These are phyloP conservation scores for Chiroxiphia lanceolata DNA, from an alignment of 2,797 vertebrate species.

Conservation along the genomic window DNA sequence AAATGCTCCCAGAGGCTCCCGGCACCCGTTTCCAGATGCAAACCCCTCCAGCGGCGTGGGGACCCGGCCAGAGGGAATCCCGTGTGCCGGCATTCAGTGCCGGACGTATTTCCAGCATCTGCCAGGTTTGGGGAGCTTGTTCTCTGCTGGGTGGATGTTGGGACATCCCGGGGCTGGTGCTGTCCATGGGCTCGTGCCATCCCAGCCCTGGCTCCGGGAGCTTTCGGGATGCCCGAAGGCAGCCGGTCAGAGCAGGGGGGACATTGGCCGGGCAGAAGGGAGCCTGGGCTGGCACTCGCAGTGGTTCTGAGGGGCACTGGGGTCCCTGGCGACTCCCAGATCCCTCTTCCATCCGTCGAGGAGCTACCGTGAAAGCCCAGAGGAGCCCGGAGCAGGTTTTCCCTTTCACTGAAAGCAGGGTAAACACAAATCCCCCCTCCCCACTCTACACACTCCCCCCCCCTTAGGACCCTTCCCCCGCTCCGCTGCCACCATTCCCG, in stretches of 20 bases:
- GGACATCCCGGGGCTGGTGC: background rate
- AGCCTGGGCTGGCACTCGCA: background rate
- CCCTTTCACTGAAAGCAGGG: background rate
- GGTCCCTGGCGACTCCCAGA: background rate
- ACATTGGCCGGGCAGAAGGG: background rate
- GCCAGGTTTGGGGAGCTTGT: background rate
- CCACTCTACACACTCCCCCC: too few relatives aligned
- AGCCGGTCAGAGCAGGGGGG: fast-evolving
- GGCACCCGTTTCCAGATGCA: background rate
- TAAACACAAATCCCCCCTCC: background rate
- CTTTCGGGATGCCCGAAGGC: background rate
- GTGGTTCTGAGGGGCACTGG: background rate
- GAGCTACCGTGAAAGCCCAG: background rate
- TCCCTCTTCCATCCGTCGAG: background rate
- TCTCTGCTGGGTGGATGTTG: background rate
- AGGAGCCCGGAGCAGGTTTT: fast-evolving
- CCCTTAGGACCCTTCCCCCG: background rate
- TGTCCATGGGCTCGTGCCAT: background rate
- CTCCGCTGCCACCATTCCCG: background rate
- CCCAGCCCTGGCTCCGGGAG: background rate
- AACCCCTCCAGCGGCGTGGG: fast-evolving
- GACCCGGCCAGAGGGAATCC: background rate
- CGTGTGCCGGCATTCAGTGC: fast-evolving
- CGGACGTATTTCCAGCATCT: background rate
- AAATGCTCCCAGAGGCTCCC: background rate